Evolutionary conservation across 2,797 vertebrate species (phyloP).

Genomic region (Spinibarbus caldwelli): DNA sequence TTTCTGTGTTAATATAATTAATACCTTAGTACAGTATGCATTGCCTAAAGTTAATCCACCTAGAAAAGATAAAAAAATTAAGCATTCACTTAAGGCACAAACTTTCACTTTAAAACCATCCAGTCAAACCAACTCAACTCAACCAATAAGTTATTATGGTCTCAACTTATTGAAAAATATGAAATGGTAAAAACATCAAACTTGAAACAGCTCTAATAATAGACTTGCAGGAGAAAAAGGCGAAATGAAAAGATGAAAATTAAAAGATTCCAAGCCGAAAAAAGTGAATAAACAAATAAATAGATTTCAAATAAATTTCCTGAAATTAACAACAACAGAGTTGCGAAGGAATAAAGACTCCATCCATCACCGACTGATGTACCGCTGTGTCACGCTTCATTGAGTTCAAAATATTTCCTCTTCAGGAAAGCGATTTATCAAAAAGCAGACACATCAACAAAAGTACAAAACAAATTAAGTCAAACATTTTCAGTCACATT

Average conservation of each 20-base stretch:
- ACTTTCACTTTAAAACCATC: not conserved
- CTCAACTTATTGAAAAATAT: not conserved
- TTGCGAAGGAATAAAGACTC: slow-evolving; percentile 25
- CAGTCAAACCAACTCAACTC: not conserved
- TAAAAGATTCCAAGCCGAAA: not conserved
- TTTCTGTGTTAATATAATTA: not conserved
- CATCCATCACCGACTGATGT: slow-evolving; percentile 41
- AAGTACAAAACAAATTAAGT: slow-evolving; percentile 57
- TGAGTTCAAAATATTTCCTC: slow-evolving; percentile 59
- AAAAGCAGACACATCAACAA: slow-evolving; percentile 69
- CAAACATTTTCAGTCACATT: slow-evolving; percentile 64
- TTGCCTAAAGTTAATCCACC: no score
- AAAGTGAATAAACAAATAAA: slow-evolving; percentile 40
- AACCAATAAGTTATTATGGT: no score
- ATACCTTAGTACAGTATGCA: not conserved
- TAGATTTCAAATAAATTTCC: slow-evolving; percentile 31
- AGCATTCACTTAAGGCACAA: not conserved
- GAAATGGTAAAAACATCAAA: not conserved
- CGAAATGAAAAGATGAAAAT: not conserved
- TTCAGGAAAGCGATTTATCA: slow-evolving; percentile 71
- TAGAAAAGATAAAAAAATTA: not conserved
- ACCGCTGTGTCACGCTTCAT: slow-evolving; percentile 50
- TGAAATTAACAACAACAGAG: slow-evolving; percentile 46
- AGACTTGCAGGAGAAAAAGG: slow-evolving; percentile 16
- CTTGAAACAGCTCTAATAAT: not conserved